These are phyloP conservation scores for Dendrolimus pini DNA, from an alignment of 2,888 invertebrate genomes.

Conservation along the genomic window DNA sequence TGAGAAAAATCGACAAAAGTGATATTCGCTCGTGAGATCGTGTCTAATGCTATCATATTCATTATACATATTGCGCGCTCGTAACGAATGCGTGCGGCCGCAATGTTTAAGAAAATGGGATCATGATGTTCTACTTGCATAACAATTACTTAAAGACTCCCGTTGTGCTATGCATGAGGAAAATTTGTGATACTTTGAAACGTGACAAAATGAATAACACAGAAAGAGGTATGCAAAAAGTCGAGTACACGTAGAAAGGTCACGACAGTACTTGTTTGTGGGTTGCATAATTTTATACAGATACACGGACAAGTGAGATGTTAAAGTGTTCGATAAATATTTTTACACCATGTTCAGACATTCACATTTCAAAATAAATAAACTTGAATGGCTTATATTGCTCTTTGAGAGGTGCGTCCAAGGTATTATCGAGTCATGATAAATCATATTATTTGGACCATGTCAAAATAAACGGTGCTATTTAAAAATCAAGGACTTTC, in stretches of 20 bases:
- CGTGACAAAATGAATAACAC: not conserved
- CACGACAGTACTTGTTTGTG: slow-evolving; percentile 16
- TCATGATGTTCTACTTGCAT: slow-evolving; percentile 3
- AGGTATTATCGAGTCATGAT: slow-evolving; percentile 3
- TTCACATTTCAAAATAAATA: slow-evolving; percentile 26
- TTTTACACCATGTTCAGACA: slow-evolving; percentile 36
- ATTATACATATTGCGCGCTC: not conserved
- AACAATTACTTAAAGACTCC: not conserved
- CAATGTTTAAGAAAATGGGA: slow-evolving; percentile 4
- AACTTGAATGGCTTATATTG: slow-evolving; percentile 11
- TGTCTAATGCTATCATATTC: not conserved
- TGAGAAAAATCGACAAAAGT: not conserved
- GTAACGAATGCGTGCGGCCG: slow-evolving; percentile 1
- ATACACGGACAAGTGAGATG: slow-evolving; percentile 26
- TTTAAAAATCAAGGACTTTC: slow-evolving; percentile 4
- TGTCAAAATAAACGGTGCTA: slow-evolving; percentile 11
- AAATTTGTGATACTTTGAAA: not conserved
- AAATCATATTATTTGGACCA: slow-evolving; percentile 8
- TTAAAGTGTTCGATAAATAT: slow-evolving; percentile 50
- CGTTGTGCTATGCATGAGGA: not conserved
- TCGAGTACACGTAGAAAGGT: slow-evolving; percentile 21
- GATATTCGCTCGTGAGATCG: not conserved
- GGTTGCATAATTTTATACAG: slow-evolving; percentile 25
- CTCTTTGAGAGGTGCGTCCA: slow-evolving; percentile 2
- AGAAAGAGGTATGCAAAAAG: not conserved